A percentile compares a stretch with the other conserved stretches of the same genome.
phyloP scores from a whole-genome alignment of 2,888 invertebrate genomes.

The Phlogophora meticulosa region DNA sequence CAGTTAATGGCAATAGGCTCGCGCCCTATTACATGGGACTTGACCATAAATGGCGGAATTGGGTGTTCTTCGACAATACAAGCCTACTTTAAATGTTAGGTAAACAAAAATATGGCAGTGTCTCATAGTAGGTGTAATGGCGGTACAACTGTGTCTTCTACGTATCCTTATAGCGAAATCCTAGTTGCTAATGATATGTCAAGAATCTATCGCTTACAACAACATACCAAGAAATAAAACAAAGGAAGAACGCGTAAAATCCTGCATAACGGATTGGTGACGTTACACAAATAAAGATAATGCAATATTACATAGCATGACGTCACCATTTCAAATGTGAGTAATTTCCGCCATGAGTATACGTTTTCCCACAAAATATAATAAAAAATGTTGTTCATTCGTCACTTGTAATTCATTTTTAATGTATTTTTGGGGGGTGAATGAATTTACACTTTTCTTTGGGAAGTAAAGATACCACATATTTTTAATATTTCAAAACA shows the following conservation, averaged over 20 bases:
- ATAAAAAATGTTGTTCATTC: slow-evolving; percentile 27
- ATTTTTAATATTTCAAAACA: not conserved
- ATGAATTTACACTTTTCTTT: slow-evolving; percentile 31
- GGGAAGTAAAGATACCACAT: slow-evolving; percentile 10
- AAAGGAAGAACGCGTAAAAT: not conserved
- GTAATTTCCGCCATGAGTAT: slow-evolving; percentile 32
- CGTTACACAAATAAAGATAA: slow-evolving; percentile 13
- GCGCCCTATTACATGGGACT: no score
- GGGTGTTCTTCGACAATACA: no score
- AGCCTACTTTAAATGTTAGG: no score
- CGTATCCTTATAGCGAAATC: no score
- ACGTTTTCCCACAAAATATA: slow-evolving; percentile 28
- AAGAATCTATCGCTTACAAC: not conserved
- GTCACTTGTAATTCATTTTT: slow-evolving; percentile 29
- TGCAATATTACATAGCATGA: slow-evolving; percentile 26
- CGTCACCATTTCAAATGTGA: slow-evolving; percentile 36
- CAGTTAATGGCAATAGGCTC: no score
- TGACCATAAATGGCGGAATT: no score
- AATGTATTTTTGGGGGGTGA: slow-evolving; percentile 31
- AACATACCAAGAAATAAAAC: not conserved
- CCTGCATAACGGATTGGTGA: slow-evolving; percentile 6
- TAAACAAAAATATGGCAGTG: no score
- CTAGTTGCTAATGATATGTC: no score
- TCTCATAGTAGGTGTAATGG: no score
- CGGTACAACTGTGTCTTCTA: no score